Conservation (phyloP, 2,797 vertebrate species). For the Salarias fasciatus region DNA sequence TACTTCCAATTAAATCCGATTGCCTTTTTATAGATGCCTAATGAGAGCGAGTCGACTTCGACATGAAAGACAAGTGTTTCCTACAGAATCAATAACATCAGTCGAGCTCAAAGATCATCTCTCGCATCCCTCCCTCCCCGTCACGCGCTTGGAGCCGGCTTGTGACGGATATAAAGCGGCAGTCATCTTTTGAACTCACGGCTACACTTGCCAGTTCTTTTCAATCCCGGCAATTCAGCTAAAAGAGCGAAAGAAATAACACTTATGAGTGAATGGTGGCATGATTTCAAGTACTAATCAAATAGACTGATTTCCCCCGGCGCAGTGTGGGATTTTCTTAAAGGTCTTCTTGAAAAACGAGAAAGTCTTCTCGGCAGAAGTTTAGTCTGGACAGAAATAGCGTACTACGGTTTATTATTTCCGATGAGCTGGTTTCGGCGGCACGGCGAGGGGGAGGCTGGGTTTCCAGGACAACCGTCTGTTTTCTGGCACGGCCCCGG, state of each 20-base stretch:
- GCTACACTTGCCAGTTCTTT: neutral
- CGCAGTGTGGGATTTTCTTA: slow-evolving; percentile 1
- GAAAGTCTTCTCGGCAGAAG: too few relatives aligned
- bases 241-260: neutral
- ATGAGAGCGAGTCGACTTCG: too few relatives aligned
- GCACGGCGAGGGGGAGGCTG: slow-evolving; percentile 8
- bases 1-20: too few relatives aligned
- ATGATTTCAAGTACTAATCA: slow-evolving; percentile 1
- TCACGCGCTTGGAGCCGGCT: too few relatives aligned
- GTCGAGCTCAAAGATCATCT: too few relatives aligned
- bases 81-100: too few relatives aligned
- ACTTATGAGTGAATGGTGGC: neutral
- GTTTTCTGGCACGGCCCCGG: slow-evolving; percentile 35
- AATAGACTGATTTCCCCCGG: slow-evolving; percentile 2
- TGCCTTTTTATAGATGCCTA: too few relatives aligned
- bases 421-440: slow-evolving; percentile 18
- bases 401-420: slow-evolving; percentile 16
- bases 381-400: slow-evolving; percentile 1
- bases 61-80: too few relatives aligned
- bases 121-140: too few relatives aligned
- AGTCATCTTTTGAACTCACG: neutral
- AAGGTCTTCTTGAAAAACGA: neutral
- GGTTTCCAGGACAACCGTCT: slow-evolving; percentile 64
- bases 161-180: too few relatives aligned
- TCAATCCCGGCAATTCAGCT: neutral